phyloP scores from a whole-genome alignment of 2,888 invertebrate genomes.

The Pseudococcus longispinus region DNA sequence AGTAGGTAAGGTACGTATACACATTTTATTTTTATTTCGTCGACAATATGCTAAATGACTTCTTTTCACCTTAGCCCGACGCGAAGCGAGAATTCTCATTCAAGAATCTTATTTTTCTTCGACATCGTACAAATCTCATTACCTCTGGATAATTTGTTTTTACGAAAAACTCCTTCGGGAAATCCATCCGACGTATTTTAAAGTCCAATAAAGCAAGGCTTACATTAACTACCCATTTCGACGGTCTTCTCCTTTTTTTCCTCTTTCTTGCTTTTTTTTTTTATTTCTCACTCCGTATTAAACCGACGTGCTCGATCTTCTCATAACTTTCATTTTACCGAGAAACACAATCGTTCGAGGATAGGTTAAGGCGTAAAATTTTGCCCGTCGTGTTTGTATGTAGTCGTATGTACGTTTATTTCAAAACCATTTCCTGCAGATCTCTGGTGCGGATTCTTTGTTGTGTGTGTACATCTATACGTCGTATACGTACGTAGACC shows the following conservation, averaged over 20 bases:
- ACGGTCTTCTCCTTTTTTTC: constrained; percentile 24
- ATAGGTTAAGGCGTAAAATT: constrained; percentile 19
- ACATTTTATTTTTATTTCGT: constrained; percentile 45
- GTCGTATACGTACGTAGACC: too few species aligned
- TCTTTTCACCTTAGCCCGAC: constrained; percentile 18
- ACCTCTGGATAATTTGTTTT: constrained; percentile 43
- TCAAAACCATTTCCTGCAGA: background rate
- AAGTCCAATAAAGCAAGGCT: constrained; percentile 39
- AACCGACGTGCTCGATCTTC: background rate
- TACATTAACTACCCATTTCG: constrained; percentile 36
- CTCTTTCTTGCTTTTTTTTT: background rate
- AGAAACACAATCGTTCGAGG: constrained; percentile 19
- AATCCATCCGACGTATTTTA: constrained; percentile 45
- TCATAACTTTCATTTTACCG: constrained; percentile 28
- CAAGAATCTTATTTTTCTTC: constrained; percentile 10
- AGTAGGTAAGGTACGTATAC: background rate
- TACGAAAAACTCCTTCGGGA: constrained; percentile 42
- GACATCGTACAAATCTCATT: constrained; percentile 39
- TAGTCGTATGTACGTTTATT: background rate
- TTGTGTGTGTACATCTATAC: background rate
- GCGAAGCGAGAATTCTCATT: constrained; percentile 20
- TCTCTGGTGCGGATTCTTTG: background rate
- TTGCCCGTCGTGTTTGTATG: background rate
- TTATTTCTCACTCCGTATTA: background rate
- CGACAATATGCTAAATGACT: constrained; percentile 39